Conservation (phyloP, 2,113 vertebrate genomes). For the Bostrychus sinensis region DNA sequence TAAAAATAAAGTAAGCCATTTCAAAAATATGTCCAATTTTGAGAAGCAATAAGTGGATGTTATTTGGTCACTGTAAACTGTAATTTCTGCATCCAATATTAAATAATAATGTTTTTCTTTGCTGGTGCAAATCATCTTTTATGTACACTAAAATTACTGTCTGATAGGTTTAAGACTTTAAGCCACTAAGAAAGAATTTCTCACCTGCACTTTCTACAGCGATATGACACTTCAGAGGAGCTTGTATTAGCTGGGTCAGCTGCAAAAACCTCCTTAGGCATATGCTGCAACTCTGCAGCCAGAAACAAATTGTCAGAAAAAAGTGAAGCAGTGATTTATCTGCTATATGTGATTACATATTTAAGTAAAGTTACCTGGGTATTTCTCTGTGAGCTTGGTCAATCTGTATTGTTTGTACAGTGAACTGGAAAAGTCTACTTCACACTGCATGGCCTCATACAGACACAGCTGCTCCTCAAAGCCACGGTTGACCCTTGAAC, state of each 20-base stretch:
- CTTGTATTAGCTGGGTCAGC: conserved; percentile 83
- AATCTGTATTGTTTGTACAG: conserved; percentile 91
- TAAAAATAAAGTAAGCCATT: too few relatives aligned
- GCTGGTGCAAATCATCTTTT: too few relatives aligned
- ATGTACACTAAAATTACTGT: too few relatives aligned
- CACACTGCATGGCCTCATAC: conserved; percentile 86
- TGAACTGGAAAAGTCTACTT: conserved; percentile 82
- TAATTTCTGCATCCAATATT: too few relatives aligned
- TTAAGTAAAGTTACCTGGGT: conserved; percentile 75
- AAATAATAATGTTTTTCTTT: too few relatives aligned
- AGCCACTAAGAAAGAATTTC: too few relatives aligned
- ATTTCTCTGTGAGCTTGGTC: conserved; percentile 84
- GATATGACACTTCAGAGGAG: conserved; percentile 83
- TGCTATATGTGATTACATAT: not conserved
- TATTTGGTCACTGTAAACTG: too few relatives aligned
- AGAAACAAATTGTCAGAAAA: not conserved
- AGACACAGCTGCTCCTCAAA: conserved; percentile 88
- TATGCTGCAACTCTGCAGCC: conserved; percentile 81
- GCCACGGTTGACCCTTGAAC: conserved; percentile 86
- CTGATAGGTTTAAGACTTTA: too few relatives aligned
- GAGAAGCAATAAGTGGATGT: not conserved
- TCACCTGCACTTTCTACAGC: conserved; percentile 96
- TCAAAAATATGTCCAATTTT: not conserved
- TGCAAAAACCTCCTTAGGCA: conserved; percentile 91
- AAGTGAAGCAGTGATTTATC: not conserved